Percentiles rank a stretch among this genome's conserved stretches.
Evolutionary conservation across 2,797 vertebrate species (phyloP).

Genomic region (Cirrhinus molitorella): DNA sequence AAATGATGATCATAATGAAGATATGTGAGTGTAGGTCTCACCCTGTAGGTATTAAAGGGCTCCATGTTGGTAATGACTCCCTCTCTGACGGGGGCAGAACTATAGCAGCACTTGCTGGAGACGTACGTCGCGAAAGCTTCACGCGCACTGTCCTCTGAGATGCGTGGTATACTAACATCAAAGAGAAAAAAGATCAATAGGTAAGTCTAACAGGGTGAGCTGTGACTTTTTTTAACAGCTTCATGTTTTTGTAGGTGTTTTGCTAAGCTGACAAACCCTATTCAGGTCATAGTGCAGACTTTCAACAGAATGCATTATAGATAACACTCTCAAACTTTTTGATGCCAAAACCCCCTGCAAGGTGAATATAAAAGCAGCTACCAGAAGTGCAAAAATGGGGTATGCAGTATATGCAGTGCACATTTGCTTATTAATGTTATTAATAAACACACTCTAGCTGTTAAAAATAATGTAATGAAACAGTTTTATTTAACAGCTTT

Average conservation of each 20-base stretch:
- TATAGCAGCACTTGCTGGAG: slow-evolving; percentile 74
- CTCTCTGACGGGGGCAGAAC: slow-evolving; percentile 62
- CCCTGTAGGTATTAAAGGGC: slow-evolving; percentile 74
- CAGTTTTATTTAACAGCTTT: too few species aligned
- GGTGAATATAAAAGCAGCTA: background rate
- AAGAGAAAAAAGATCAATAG: background rate
- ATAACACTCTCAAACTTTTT: slow-evolving; percentile 1
- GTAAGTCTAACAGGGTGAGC: background rate
- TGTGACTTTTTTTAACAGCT: background rate
- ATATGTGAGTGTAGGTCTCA: slow-evolving; percentile 56
- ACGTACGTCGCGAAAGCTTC: slow-evolving; percentile 72
- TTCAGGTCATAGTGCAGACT: slow-evolving; percentile 3
- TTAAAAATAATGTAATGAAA: too few species aligned
- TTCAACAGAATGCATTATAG: background rate
- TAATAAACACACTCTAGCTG: too few species aligned
- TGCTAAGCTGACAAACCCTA: background rate
- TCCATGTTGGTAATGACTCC: slow-evolving; percentile 74
- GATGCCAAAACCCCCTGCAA: background rate
- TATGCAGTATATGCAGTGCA: too few species aligned
- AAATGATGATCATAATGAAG: background rate
- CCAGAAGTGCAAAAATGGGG: too few species aligned
- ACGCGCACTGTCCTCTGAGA: slow-evolving; percentile 74
- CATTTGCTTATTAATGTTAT: too few species aligned
- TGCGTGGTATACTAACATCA: slow-evolving; percentile 70
- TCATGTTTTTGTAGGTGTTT: background rate